phyloP scores from a whole-genome alignment of 2,888 invertebrate genomes.

The Lepidocyrtoides sp. region DNA sequence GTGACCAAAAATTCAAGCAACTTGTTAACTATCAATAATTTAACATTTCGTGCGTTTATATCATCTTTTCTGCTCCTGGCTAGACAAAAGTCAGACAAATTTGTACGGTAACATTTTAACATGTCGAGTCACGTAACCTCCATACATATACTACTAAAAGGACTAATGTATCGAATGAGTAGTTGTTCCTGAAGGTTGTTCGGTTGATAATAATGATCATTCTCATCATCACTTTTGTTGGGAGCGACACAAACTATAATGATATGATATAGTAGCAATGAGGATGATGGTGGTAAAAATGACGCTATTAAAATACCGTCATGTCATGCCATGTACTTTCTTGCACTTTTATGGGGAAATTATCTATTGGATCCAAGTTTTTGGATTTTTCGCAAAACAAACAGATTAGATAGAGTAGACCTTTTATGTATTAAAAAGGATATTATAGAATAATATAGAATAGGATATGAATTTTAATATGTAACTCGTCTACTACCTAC shows the following conservation, averaged over 20 bases:
- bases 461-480: too few species aligned
- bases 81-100: conserved; percentile 20
- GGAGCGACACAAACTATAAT: neutral
- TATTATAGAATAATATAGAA: too few species aligned
- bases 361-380: too few species aligned
- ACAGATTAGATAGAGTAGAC: too few species aligned
- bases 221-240: neutral
- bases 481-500: neutral
- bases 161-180: too few species aligned
- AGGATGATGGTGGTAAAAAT: neutral
- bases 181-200: neutral
- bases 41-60: neutral
- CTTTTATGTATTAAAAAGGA: too few species aligned
- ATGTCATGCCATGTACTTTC: neutral
- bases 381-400: too few species aligned
- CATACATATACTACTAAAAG: too few species aligned
- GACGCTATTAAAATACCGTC: neutral
- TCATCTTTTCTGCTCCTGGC: neutral
- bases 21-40: conserved; percentile 13
- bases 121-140: neutral
- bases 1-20: neutral
- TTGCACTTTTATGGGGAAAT: neutral
- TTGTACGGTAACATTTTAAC: neutral
- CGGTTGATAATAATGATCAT: neutral
- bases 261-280: neutral